A percentile compares a stretch with the other conserved stretches of the same genome.
phyloP scores from a whole-genome alignment of 2,888 invertebrate species.

The Xestia ashworthii region DNA sequence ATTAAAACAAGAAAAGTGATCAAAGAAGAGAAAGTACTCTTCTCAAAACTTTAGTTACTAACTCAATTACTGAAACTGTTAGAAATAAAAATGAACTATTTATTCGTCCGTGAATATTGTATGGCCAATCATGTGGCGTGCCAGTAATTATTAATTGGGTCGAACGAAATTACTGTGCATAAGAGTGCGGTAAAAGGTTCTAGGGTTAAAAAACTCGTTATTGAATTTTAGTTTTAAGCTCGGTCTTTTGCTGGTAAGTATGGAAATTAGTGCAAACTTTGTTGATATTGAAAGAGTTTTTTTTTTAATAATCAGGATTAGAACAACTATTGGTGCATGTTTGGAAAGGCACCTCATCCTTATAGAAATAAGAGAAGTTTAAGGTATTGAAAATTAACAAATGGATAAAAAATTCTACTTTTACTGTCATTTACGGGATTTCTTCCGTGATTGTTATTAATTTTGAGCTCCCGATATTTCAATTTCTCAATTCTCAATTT shows the following conservation, averaged over 20 bases:
- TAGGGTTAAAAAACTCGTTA: constrained; percentile 32
- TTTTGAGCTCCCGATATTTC: too few relatives aligned
- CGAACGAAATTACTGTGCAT: constrained; percentile 27
- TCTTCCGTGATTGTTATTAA: too few relatives aligned
- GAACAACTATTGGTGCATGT: background rate
- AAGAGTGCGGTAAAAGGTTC: constrained; percentile 10
- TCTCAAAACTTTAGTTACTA: constrained; percentile 30
- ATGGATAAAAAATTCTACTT: background rate
- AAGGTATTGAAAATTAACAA: background rate
- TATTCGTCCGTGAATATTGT: constrained; percentile 53
- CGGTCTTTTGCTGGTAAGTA: background rate
- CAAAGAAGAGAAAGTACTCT: constrained; percentile 37
- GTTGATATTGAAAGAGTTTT: background rate
- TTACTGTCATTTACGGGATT: too few relatives aligned
- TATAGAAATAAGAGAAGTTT: background rate
- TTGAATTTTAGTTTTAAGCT: constrained; percentile 13
- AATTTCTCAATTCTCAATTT: too few relatives aligned
- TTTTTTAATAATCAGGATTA: background rate
- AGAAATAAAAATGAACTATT: constrained; percentile 55
- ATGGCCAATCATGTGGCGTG: constrained; percentile 44
- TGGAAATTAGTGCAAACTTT: background rate
- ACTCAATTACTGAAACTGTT: constrained; percentile 49
- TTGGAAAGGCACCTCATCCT: background rate
- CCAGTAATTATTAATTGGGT: constrained; percentile 54
- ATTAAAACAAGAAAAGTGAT: constrained; percentile 52